Evolutionary conservation across 2,797 vertebrate species (phyloP).

Genomic region (Lutjanus argentimaculatus): DNA sequence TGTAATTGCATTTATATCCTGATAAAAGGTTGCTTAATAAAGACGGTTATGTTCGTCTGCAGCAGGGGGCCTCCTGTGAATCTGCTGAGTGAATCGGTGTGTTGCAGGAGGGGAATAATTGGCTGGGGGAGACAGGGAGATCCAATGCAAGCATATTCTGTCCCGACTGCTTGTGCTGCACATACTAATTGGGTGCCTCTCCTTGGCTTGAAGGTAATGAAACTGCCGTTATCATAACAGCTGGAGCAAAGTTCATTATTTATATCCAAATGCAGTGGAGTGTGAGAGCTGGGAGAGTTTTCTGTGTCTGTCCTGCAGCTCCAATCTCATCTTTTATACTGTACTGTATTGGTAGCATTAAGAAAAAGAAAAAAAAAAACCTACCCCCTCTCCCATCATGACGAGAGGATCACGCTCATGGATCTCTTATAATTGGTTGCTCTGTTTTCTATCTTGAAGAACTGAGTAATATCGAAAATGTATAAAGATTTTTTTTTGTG

Average conservation of each 20-base stretch:
- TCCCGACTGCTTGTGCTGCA: constrained; percentile 70
- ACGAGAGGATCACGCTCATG: neutral
- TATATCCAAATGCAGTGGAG: constrained; percentile 65
- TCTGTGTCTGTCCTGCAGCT: constrained; percentile 30
- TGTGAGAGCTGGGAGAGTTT: constrained; percentile 51
- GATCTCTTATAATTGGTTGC: neutral
- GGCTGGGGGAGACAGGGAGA: constrained; percentile 69
- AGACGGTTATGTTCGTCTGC: constrained; percentile 46
- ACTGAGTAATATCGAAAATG: neutral
- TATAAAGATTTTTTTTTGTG: neutral
- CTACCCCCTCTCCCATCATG: neutral
- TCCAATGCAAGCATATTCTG: constrained; percentile 62
- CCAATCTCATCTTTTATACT: constrained; percentile 36
- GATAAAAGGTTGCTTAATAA: constrained; percentile 69
- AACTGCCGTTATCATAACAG: constrained; percentile 74
- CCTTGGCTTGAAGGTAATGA: constrained; percentile 78
- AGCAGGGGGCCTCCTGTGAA: constrained; percentile 45
- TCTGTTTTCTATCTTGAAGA: constrained; percentile 14
- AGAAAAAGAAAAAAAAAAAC: neutral
- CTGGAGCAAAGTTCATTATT: constrained; percentile 75
- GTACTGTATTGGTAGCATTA: constrained; percentile 6
- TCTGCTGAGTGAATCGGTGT: constrained; percentile 58
- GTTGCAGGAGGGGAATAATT: constrained; percentile 76
- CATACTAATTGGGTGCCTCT: constrained; percentile 81
- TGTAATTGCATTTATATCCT: constrained; percentile 61